phyloP scores from a whole-genome alignment of 1,140 invertebrate genomes.

The Glossosoma conforme region DNA sequence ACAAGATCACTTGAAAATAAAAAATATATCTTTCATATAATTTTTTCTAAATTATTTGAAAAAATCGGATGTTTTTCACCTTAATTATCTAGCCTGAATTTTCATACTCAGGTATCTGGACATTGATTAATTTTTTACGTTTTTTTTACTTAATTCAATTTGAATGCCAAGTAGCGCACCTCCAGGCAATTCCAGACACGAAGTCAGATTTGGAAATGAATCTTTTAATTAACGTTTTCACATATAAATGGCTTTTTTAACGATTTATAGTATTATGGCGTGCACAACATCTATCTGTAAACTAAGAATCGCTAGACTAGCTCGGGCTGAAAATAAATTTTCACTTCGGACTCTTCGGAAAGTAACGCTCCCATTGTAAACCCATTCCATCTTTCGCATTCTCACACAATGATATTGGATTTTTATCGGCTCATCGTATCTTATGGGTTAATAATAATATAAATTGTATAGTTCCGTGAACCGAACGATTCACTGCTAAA shows the following conservation, averaged over 20 bases:
- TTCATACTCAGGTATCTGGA: slow-evolving; percentile 1
- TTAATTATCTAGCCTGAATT: too few species aligned
- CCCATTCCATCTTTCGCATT: slow-evolving; percentile 1
- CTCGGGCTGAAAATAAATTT: slow-evolving; percentile 22
- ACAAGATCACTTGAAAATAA: too few species aligned
- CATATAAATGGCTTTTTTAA: slow-evolving; percentile 24
- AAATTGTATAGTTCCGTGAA: slow-evolving; percentile 24
- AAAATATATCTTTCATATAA: too few species aligned
- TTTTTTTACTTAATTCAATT: slow-evolving; percentile 6
- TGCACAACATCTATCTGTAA: slow-evolving; percentile 25
- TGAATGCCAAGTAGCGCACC: slow-evolving; percentile 8
- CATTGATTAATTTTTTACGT: not conserved
- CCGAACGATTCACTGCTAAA: slow-evolving; percentile 6
- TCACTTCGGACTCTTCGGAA: slow-evolving; percentile 12
- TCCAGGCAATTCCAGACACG: slow-evolving; percentile 3
- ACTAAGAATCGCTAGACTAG: slow-evolving; percentile 12
- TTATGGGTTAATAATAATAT: slow-evolving; percentile 28
- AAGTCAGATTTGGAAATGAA: slow-evolving; percentile 6
- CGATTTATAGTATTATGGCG: slow-evolving; percentile 27
- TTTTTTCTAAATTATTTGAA: too few species aligned
- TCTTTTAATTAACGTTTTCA: slow-evolving; percentile 29
- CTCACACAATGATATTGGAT: slow-evolving; percentile 7
- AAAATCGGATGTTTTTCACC: too few species aligned
- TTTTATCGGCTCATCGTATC: slow-evolving; percentile 20
- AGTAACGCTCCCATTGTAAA: slow-evolving; percentile 1